These are phyloP conservation scores for Nomada ferruginata DNA, from an alignment of 2,888 invertebrate genomes.

Conservation along the genomic window DNA sequence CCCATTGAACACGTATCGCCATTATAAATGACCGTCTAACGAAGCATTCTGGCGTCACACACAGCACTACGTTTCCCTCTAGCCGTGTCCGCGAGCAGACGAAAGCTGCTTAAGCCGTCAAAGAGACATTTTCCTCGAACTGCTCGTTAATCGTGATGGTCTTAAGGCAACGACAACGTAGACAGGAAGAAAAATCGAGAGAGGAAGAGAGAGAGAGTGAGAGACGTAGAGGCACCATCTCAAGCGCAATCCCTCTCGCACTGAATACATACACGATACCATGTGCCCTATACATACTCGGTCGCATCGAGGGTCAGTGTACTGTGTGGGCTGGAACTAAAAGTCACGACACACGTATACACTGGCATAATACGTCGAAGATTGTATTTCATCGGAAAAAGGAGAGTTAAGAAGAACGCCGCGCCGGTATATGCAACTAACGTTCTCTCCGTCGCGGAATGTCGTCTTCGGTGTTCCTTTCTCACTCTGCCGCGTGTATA, in stretches of 20 bases:
- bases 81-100: background rate
- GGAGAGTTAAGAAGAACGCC: slow-evolving; percentile 56
- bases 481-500: slow-evolving; percentile 18
- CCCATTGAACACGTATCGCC: background rate
- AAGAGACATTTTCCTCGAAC: slow-evolving; percentile 65
- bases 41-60: slow-evolving; percentile 21
- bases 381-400: slow-evolving; percentile 66
- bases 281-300: slow-evolving; percentile 67
- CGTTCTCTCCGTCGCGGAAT: slow-evolving; percentile 54
- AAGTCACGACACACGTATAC: slow-evolving; percentile 66
- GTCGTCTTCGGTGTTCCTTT: slow-evolving; percentile 41
- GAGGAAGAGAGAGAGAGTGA: too few relatives aligned
- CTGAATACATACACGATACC: slow-evolving; percentile 61
- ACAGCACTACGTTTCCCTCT: slow-evolving; percentile 14
- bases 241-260: slow-evolving; percentile 55
- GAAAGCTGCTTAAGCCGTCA: slow-evolving; percentile 52
- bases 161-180: slow-evolving; percentile 39
- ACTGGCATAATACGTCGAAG: slow-evolving; percentile 62
- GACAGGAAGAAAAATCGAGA: background rate
- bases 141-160: slow-evolving; percentile 64
- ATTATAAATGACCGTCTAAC: slow-evolving; percentile 43
- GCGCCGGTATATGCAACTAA: slow-evolving; percentile 40
- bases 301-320: slow-evolving; percentile 75
- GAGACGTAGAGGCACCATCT: slow-evolving; percentile 37
- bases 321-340: slow-evolving; percentile 75